phyloP scores from a whole-genome alignment of 2,113 vertebrate genomes.

The Jaculus jaculus region DNA sequence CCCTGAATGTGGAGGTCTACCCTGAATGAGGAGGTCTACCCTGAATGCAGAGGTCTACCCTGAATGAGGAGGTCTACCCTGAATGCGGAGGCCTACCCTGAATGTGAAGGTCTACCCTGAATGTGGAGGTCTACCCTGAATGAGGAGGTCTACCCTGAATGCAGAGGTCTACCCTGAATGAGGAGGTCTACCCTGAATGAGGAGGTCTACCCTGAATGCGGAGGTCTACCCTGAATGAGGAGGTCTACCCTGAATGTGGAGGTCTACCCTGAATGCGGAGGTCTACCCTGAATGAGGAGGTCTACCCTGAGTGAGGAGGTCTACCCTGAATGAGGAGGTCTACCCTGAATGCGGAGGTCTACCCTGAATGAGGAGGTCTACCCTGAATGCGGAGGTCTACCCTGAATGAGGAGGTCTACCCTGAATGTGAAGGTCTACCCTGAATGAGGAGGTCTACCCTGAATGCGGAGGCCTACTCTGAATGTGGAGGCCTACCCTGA shows the following conservation, averaged over 20 bases:
- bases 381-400: neutral
- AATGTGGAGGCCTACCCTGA: neutral
- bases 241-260: neutral
- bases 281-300: neutral
- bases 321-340: too few species aligned
- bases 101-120: neutral
- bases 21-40: too few species aligned
- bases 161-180: neutral
- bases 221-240: too few species aligned
- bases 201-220: neutral
- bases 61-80: neutral
- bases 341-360: neutral
- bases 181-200: too few species aligned
- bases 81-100: neutral
- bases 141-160: too few species aligned
- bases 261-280: too few species aligned
- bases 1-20: neutral
- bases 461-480: neutral
- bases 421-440: neutral
- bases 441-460: too few species aligned
- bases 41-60: too few species aligned
- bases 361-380: too few species aligned
- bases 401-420: too few species aligned
- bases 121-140: neutral
- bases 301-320: too few species aligned